Evolutionary conservation across 2,797 vertebrate genomes (phyloP).

Genomic region (Acropternis orthonyx): DNA sequence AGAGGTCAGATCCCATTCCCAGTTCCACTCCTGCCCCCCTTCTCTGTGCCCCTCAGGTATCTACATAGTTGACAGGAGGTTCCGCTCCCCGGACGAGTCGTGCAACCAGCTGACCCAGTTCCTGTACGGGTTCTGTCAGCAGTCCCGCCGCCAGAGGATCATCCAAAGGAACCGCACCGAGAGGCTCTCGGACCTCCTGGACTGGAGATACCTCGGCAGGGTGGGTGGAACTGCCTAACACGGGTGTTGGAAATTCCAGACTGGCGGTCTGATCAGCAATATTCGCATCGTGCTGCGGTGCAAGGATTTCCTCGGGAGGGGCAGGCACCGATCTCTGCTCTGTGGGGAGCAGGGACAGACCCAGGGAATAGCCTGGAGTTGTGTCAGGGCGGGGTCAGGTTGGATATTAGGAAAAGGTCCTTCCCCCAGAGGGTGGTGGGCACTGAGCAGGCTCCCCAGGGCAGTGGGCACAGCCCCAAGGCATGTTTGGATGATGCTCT

Average conservation of each 20-base stretch:
- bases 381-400: not conserved
- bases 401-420: not conserved
- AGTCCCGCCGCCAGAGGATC: constrained; percentile 92
- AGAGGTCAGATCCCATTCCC: not conserved
- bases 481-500: not conserved
- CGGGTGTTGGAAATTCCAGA: not conserved
- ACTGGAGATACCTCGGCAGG: constrained; percentile 94
- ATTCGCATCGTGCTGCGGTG: not conserved
- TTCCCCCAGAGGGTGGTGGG: not conserved
- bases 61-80: constrained; percentile 94
- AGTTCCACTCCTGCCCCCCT: not conserved
- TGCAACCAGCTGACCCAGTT: constrained; percentile 96
- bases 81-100: constrained; percentile 89
- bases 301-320: not conserved
- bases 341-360: not conserved
- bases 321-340: not conserved
- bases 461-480: not conserved
- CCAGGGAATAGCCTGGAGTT: not conserved
- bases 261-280: accelerated
- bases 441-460: not conserved
- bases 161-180: constrained; percentile 95
- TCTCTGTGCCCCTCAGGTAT: constrained; percentile 79
- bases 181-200: constrained; percentile 91
- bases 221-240: constrained; percentile 70
- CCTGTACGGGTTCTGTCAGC: constrained; percentile 92